Conservation (phyloP, 2,113 vertebrate genomes). For the Oncorhynchus gorbuscha region DNA sequence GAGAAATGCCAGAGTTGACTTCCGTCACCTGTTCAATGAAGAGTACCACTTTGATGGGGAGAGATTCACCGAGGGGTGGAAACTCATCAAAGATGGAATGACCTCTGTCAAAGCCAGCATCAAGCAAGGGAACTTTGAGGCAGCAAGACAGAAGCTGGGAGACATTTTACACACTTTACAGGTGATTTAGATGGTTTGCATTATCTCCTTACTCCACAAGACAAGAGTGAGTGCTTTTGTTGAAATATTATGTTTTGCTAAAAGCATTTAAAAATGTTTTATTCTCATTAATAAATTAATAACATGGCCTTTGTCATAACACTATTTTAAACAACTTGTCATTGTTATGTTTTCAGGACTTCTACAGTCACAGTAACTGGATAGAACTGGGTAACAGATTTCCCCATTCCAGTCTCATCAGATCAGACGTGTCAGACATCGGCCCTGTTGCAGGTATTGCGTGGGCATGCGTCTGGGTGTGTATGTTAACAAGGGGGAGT, state of each 20-base stretch:
- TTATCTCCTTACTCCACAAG: background rate
- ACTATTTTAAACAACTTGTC: background rate
- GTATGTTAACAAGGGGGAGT: too few relatives aligned
- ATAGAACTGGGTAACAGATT: slow-evolving; percentile 53
- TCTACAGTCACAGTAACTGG: slow-evolving; percentile 75
- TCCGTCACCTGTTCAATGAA: background rate
- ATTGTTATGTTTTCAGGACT: slow-evolving; percentile 51
- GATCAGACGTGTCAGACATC: slow-evolving; percentile 35
- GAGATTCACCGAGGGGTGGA: background rate
- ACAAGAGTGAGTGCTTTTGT: background rate
- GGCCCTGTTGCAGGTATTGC: slow-evolving; percentile 62
- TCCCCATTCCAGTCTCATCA: slow-evolving; percentile 61
- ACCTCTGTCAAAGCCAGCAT: background rate
- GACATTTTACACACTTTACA: slow-evolving; percentile 12
- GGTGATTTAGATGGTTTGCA: background rate
- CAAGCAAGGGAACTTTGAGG: background rate
- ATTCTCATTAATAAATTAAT: background rate
- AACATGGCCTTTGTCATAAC: background rate
- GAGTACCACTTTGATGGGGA: slow-evolving; percentile 25
- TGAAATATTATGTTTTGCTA: background rate
- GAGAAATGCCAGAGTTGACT: slow-evolving; percentile 8
- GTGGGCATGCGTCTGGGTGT: too few relatives aligned
- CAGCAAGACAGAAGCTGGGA: background rate
- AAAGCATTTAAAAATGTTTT: background rate
- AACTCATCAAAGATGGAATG: slow-evolving; percentile 1